Base-by-base conservation (phyloP, 2,888 invertebrate species). In the Celastrina argiolus region DNA sequence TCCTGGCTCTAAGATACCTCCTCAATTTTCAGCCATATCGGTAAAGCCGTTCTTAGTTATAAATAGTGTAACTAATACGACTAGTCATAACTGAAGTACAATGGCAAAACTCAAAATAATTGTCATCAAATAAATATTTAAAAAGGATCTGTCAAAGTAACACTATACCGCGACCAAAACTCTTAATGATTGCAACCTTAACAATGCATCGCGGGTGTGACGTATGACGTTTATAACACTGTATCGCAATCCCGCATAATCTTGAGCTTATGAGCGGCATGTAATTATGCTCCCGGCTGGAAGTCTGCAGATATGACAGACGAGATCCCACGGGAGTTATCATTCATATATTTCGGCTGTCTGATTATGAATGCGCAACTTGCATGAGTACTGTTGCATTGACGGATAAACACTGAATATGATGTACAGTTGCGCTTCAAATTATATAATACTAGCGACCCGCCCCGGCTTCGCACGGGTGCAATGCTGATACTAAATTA, bases 281-380 rank as follows among this genome's bases (percentile, higher is more conserved):
- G 66, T 69, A 72, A 70, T 71, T 70, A 71, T 71, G 66, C 68
- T 70, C 65, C 66, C 56, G 69, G 69, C 67, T 65, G 69, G 69
- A 70, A 72, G 69, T 67, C 66, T 68, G 66, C 67, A 69, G 70
- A 67, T 70, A 70, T 71, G 72, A 72, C 70, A 71, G 67, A 67
- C 71, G 66, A 68, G 69, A 64, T 64, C 73, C 69, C 71, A 41
- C 63, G 45, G 66, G 72, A 69, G 69, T 68, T 70, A 65, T 68
- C 59, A 61, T 69, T 70, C 69, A 68, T 69, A 67, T 70, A 67
- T 69, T 72, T 66, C 59, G 59, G 42, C 66, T 69, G 69, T 71
- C 68, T 70, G 69, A 68, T 71, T 67, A 69, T 65, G 67, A 64
- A 67, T 67, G 67, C 66, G 64, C 69, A 69, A 63, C 65, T 61